phyloP scores from a whole-genome alignment of 2,113 vertebrate species.

The Trachemys scripta region DNA sequence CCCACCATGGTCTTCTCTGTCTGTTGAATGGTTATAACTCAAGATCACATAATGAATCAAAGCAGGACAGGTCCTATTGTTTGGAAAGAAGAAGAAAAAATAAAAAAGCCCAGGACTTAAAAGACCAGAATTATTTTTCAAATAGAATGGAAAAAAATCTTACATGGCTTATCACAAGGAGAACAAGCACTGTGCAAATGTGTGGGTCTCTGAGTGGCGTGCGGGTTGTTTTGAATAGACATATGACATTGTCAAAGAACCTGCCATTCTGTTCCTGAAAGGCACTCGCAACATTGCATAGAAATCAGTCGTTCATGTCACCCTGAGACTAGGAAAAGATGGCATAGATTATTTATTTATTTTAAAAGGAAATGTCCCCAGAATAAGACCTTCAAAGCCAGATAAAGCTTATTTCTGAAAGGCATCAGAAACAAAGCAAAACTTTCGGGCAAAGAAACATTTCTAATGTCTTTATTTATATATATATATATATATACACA shows the following conservation, averaged over 20 bases:
- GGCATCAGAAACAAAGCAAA: conserved; percentile 13
- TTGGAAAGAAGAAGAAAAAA: conserved; percentile 6
- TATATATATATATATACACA: background rate
- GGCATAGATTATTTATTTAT: conserved; percentile 19
- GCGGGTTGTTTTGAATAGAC: conserved; percentile 58
- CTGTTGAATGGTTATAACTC: background rate
- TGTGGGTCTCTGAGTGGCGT: conserved; percentile 67
- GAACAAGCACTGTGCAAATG: conserved; percentile 53
- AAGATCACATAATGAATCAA: conserved; percentile 1
- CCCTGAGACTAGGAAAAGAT: conserved; percentile 43
- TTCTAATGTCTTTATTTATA: background rate
- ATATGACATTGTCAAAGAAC: conserved; percentile 58
- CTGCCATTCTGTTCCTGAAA: conserved; percentile 45
- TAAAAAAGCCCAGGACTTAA: conserved; percentile 49
- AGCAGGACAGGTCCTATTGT: conserved; percentile 52
- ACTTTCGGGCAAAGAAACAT: background rate
- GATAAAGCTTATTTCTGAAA: conserved; percentile 41
- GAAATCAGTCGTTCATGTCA: conserved; percentile 24
- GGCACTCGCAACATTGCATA: conserved; percentile 50
- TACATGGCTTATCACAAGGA: conserved; percentile 31
- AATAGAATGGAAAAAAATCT: conserved; percentile 31
- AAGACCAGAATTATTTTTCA: conserved; percentile 62
- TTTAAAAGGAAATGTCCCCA: conserved; percentile 45
- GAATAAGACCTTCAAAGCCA: conserved; percentile 46
- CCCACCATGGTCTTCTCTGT: conserved; percentile 28